Evolutionary conservation across 2,113 vertebrate genomes (phyloP), one percentile per base, ranked within the genome.

Genomic region (Scopus umbretta): DNA sequence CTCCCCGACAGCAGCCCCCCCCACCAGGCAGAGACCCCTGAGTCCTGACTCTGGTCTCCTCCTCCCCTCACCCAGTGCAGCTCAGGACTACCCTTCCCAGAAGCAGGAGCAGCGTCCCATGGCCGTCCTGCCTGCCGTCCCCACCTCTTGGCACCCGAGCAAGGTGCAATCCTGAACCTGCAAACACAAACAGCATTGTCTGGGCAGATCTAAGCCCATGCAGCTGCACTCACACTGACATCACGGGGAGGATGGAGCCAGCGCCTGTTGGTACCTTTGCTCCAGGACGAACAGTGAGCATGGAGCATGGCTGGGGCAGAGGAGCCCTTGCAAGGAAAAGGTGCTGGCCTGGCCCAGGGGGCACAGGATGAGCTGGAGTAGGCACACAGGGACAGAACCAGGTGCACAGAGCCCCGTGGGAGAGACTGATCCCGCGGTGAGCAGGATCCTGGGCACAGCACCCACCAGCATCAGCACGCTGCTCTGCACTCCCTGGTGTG

Each of bases 381-480:
- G 47, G 30, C 61, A 6, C 27, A 1, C 0, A 3, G 50, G 71
- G 23, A 25, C 0, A 2, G 13, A 40, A 30, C 17, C 2, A 4
- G 10, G 40, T 3, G 36, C 6, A 2, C 13, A 15, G 36, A 81
- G 13, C 11, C 58, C 53, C 7, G 0, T 0, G 3, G 40, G 43
- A 40, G 42, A n/a, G 32, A 20, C 27, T 10, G 62, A 20, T n/a
- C 9, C 11, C 0, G 9, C 1, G 2, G 15, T 1, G 36, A 36
- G 79, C 72, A 38, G 19, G 42, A 27, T 17, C 22, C 9, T 0
- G 3, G 53, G 52, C 56, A 43, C 16, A 0, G 53, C 26, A 5
- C 27, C 21, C 1, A 1, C 34, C 2, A 2, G 80, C 30, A 16
- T 74, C 1, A 1, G 7, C 68, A 6, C 0, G 3, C 8, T 7